A percentile compares a stretch with the other conserved stretches of the same genome.
Evolutionary conservation across 2,113 vertebrate genomes (phyloP).

Genomic region (Lepisosteus osseus): DNA sequence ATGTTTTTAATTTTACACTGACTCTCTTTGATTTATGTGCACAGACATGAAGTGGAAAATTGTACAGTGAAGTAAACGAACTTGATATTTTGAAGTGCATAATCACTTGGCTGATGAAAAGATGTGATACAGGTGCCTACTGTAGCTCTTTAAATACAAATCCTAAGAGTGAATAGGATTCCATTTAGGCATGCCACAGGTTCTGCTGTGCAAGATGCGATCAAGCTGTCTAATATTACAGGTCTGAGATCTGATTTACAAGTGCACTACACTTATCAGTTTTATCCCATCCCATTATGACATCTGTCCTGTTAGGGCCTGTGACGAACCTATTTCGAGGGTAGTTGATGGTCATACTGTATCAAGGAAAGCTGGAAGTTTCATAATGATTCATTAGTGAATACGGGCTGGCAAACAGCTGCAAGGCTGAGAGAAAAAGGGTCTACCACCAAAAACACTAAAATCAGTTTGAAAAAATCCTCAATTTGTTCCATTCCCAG

Average conservation of each 20-base stretch:
- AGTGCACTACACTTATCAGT: slow-evolving; percentile 9
- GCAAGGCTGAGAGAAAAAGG: slow-evolving; percentile 24
- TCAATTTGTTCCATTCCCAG: slow-evolving; percentile 25
- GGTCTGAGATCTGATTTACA: slow-evolving; percentile 26
- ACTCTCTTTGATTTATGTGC: background rate
- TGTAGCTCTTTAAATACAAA: background rate
- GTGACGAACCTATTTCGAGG: background rate
- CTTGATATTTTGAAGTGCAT: background rate
- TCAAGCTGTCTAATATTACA: background rate
- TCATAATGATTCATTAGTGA: slow-evolving; percentile 33
- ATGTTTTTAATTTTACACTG: background rate
- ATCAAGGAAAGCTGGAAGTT: slow-evolving; percentile 32
- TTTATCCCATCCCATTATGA: background rate
- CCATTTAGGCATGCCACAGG: background rate
- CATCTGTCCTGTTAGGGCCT: background rate
- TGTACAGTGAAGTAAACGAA: background rate
- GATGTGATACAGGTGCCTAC: background rate
- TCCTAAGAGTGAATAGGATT: background rate
- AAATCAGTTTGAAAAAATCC: slow-evolving; percentile 23
- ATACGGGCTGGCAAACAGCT: slow-evolving; percentile 32
- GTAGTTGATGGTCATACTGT: background rate
- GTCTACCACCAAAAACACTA: slow-evolving; percentile 32
- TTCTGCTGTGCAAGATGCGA: background rate
- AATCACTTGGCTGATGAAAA: background rate
- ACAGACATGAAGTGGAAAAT: too few species aligned